These are phyloP conservation scores for Eupeodes corollae DNA, from an alignment of 1,140 invertebrate species.

Conservation along the genomic window DNA sequence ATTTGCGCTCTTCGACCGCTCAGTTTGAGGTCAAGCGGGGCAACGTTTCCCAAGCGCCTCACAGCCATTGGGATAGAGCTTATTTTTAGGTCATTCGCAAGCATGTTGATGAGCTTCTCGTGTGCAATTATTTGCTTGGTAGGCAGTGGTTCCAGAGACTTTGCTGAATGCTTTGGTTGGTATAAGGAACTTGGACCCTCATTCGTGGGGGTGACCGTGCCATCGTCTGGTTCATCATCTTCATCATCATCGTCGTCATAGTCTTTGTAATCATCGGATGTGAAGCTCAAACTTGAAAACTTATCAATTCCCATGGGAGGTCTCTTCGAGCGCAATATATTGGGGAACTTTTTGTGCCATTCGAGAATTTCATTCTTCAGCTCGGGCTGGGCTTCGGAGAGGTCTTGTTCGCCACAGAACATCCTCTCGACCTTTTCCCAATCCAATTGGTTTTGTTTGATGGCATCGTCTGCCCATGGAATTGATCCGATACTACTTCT, in stretches of 20 bases:
- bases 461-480: constrained; percentile 35
- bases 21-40: no score
- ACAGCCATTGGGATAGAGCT: neutral
- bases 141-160: constrained; percentile 1
- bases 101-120: constrained; percentile 14
- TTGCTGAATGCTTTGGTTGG: neutral
- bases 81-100: neutral
- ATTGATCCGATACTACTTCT: constrained; percentile 33
- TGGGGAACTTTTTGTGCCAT: constrained; percentile 29
- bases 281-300: constrained; percentile 5
- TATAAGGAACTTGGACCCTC: constrained; percentile 2
- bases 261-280: constrained; percentile 3
- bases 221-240: constrained; percentile 18
- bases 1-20: no score
- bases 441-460: constrained; percentile 32
- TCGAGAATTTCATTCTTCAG: constrained; percentile 27
- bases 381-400: constrained; percentile 22
- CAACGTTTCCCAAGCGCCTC: neutral
- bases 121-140: constrained; percentile 2
- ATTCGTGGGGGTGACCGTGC: constrained; percentile 21
- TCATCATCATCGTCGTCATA: constrained; percentile 13
- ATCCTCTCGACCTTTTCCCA: constrained; percentile 33
- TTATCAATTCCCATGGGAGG: neutral
- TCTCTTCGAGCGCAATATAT: neutral
- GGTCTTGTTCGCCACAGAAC: constrained; percentile 20